Evolutionary conservation across 2,113 vertebrate species (phyloP).

Genomic region (Eonycteris spelaea): DNA sequence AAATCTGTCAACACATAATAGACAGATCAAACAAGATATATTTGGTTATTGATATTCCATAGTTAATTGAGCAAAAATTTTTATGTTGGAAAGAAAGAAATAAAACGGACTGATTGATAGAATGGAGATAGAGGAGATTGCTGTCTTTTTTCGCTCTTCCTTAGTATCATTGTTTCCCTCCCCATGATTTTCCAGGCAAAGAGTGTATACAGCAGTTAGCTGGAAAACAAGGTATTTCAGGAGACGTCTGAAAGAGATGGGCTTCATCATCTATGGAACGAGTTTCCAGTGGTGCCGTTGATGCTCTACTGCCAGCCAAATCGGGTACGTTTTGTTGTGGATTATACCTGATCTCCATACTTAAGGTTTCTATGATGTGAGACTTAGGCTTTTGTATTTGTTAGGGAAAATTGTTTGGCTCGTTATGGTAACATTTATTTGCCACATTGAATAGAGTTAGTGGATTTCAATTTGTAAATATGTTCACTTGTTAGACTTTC

Average conservation of each 20-base stretch:
- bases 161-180: background rate
- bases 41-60: background rate
- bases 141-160: background rate
- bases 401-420: background rate
- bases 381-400: background rate
- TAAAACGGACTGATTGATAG: background rate
- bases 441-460: background rate
- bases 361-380: background rate
- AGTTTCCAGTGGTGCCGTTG: slow-evolving; percentile 95
- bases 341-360: background rate
- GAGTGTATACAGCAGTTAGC: slow-evolving; percentile 91
- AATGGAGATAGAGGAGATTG: background rate
- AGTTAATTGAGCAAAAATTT: background rate
- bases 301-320: slow-evolving; percentile 99
- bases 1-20: background rate
- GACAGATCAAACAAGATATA: background rate
- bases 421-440: background rate
- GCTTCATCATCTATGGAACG: slow-evolving; percentile 97
- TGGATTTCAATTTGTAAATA: background rate
- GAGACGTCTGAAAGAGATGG: slow-evolving; percentile 91
- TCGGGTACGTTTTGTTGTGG: slow-evolving; percentile 85
- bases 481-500: background rate
- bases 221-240: slow-evolving; percentile 95
- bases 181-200: slow-evolving; percentile 78
- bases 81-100: background rate